Percentiles rank a stretch among this genome's conserved stretches.
Evolutionary conservation across 2,888 invertebrate species (phyloP).

Genomic region (Leucophenga maculata): DNA sequence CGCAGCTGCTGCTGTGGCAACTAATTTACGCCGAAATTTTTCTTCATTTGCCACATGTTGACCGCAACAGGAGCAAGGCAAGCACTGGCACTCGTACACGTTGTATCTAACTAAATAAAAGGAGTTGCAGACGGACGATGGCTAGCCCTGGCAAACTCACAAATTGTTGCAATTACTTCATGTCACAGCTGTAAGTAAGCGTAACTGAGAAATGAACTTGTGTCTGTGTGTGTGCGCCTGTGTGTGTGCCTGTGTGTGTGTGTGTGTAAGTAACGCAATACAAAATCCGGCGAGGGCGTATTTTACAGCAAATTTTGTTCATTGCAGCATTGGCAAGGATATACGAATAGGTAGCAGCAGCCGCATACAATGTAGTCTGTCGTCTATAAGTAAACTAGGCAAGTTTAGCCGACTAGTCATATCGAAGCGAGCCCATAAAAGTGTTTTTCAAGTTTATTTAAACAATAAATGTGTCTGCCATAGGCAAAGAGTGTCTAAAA

Average conservation of each 20-base stretch:
- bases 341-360: too few species aligned
- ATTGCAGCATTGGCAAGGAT: too few species aligned
- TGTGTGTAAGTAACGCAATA: too few species aligned
- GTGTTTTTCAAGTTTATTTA: conserved; percentile 45
- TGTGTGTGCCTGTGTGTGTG: too few species aligned
- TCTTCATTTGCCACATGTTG: conserved; percentile 2
- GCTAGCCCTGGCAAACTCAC: background rate
- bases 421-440: background rate
- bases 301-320: too few species aligned
- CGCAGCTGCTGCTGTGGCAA: conserved; percentile 3
- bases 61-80: background rate
- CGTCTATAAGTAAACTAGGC: background rate
- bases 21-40: conserved; percentile 12
- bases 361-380: background rate
- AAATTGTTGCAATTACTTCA: conserved; percentile 23
- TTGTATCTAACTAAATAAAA: too few species aligned
- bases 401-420: background rate
- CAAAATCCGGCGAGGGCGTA: too few species aligned
- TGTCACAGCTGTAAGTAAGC: conserved; percentile 23
- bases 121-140: too few species aligned
- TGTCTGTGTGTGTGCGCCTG: too few species aligned
- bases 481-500: conserved; percentile 39
- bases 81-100: too few species aligned
- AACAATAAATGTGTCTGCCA: conserved; percentile 51
- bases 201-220: conserved; percentile 15